Conservation (phyloP, 1,140 invertebrate species). For the Trichoplusia ni region DNA sequence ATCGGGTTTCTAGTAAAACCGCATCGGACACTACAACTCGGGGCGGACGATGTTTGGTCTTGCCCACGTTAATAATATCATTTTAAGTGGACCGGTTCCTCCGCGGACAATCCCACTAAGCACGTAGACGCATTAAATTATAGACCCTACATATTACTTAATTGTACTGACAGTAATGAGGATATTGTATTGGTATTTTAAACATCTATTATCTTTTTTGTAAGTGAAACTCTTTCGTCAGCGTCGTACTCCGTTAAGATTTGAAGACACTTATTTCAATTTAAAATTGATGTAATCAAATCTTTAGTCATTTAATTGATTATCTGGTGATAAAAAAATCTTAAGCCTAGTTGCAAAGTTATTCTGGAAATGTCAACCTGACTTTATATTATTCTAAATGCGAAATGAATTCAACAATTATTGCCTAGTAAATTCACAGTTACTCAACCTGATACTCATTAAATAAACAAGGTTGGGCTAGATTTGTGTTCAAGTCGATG, state of each 20-base stretch:
- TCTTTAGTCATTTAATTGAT: too few relatives aligned
- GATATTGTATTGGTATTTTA: conserved; percentile 16
- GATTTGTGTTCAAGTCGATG: too few relatives aligned
- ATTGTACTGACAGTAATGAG: conserved; percentile 28
- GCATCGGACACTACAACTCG: conserved; percentile 13
- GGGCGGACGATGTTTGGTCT: conserved; percentile 37
- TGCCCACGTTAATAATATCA: conserved; percentile 65
- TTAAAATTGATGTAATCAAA: too few relatives aligned
- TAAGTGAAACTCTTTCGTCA: neutral
- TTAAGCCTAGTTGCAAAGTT: too few relatives aligned
- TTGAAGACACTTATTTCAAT: too few relatives aligned
- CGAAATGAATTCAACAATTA: too few relatives aligned
- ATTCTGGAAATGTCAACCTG: too few relatives aligned
- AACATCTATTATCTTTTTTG: neutral
- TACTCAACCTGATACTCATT: too few relatives aligned
- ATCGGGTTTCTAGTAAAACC: conserved; percentile 44
- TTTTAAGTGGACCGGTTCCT: conserved; percentile 70
- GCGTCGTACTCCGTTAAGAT: neutral
- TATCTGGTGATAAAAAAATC: too few relatives aligned
- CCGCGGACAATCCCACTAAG: conserved; percentile 48
- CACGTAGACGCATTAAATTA: conserved; percentile 61
- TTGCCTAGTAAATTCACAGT: too few relatives aligned
- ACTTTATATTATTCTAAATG: too few relatives aligned
- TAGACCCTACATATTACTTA: conserved; percentile 47
- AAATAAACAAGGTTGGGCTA: too few relatives aligned